A percentile compares a stretch with the other conserved stretches of the same genome.
Conservation (phyloP, 2,888 invertebrate genomes). For the Calameuta pallipes region DNA sequence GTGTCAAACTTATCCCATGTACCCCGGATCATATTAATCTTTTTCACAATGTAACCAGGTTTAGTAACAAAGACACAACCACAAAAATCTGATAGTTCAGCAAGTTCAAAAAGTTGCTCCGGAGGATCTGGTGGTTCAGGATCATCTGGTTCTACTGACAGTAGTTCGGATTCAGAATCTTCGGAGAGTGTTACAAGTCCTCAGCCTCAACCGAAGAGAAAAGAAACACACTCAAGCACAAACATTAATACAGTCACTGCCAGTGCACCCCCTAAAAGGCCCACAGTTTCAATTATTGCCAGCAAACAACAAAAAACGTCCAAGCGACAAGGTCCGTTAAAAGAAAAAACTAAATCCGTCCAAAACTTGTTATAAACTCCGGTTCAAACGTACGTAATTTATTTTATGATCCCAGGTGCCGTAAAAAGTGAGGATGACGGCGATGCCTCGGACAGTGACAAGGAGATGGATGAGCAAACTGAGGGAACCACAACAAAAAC, state of each 20-base stretch:
- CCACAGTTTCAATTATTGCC: conserved; percentile 54
- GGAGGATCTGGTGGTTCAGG: conserved; percentile 74
- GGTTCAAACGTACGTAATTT: neutral
- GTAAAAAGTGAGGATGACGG: conserved; percentile 61
- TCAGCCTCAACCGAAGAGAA: conserved; percentile 58
- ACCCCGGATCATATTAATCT: neutral
- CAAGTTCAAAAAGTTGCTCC: conserved; percentile 76
- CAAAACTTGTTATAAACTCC: neutral
- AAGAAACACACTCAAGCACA: conserved; percentile 46
- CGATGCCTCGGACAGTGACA: conserved; percentile 60
- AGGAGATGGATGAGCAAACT: conserved; percentile 54
- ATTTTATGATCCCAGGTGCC: conserved; percentile 21
- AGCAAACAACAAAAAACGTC: conserved; percentile 59
- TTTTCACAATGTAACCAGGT: conserved; percentile 31
- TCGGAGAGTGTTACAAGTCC: conserved; percentile 70
- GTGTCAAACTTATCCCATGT: neutral
- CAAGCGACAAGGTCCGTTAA: conserved; percentile 53
- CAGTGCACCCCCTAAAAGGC: conserved; percentile 49
- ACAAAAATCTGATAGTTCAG: conserved; percentile 73
- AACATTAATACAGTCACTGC: conserved; percentile 30
- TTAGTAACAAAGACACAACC: conserved; percentile 53
- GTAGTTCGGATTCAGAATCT: conserved; percentile 78
- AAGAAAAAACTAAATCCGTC: neutral
- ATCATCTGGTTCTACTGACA: conserved; percentile 71
- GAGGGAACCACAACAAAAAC: conserved; percentile 44